Conservation (phyloP, 2,888 invertebrate genomes). For the Melanostoma mellinum region DNA sequence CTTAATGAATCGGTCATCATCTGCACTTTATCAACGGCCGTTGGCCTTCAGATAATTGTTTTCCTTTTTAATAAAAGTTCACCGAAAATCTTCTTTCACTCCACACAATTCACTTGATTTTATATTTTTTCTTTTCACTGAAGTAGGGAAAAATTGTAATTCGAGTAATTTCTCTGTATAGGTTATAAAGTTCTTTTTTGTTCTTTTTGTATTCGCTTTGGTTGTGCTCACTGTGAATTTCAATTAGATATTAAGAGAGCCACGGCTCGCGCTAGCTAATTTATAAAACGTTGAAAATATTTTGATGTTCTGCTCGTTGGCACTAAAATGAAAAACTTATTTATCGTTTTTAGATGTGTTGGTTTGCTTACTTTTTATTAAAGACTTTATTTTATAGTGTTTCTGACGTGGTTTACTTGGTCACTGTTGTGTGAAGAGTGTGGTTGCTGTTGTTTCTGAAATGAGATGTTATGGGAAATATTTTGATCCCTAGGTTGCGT, state of each 20-base stretch:
- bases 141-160: slow-evolving; percentile 16
- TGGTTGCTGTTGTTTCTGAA: neutral
- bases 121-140: slow-evolving; percentile 8
- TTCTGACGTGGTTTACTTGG: neutral
- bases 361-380: neutral
- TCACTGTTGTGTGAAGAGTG: neutral
- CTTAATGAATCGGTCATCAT: slow-evolving; percentile 56
- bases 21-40: slow-evolving; percentile 41
- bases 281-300: slow-evolving; percentile 64
- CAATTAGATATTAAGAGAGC: slow-evolving; percentile 51
- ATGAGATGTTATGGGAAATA: slow-evolving; percentile 36
- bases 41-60: slow-evolving; percentile 23
- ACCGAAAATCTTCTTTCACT: slow-evolving; percentile 2
- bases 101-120: slow-evolving; percentile 28
- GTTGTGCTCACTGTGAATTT: slow-evolving; percentile 57
- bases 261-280: slow-evolving; percentile 32
- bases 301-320: slow-evolving; percentile 39
- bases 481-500: neutral
- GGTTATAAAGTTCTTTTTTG: slow-evolving; percentile 1
- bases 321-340: slow-evolving; percentile 38
- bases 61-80: slow-evolving; percentile 10
- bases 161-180: slow-evolving; percentile 37
- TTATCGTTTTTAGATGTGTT: neutral
- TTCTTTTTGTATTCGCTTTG: slow-evolving; percentile 13
- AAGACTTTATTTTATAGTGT: slow-evolving; percentile 11